These are phyloP conservation scores for Myopa tessellatipennis DNA, from an alignment of 2,888 invertebrate species.

Conservation along the genomic window DNA sequence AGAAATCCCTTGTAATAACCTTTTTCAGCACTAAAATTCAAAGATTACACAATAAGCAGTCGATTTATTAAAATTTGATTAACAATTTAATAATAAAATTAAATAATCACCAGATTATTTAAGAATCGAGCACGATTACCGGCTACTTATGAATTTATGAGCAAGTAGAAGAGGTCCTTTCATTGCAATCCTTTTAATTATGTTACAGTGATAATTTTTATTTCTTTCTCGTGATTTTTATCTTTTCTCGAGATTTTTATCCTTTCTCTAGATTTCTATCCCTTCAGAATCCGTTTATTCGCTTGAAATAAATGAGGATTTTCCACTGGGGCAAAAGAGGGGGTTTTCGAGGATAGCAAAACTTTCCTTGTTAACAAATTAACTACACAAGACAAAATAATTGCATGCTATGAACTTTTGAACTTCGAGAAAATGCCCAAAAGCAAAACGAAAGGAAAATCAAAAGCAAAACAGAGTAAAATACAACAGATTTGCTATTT, in stretches of 20 bases:
- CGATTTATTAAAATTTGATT: no score
- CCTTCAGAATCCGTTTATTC: no score
- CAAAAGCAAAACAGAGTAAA: background rate
- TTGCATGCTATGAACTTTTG: constrained; percentile 34
- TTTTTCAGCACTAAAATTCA: no score
- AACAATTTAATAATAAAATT: no score
- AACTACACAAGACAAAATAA: constrained; percentile 52
- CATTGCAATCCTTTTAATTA: background rate
- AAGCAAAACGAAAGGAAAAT: background rate
- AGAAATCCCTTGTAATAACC: no score
- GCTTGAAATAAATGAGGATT: no score
- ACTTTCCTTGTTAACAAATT: constrained; percentile 60
- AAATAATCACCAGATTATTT: no score
- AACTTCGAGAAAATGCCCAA: background rate
- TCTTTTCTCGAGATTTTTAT: background rate
- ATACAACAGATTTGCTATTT: background rate
- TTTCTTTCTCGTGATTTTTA: background rate
- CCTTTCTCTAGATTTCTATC: background rate
- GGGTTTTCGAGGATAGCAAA: constrained; percentile 9
- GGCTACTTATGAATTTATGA: no score
- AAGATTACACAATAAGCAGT: no score
- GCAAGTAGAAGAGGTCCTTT: no score
- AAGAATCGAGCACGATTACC: no score
- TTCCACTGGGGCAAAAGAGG: no score
- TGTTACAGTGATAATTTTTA: background rate